Evolutionary conservation across 2,113 vertebrate species (phyloP), one percentile per base, ranked within the genome.

Genomic region (Galemys pyrenaicus): DNA sequence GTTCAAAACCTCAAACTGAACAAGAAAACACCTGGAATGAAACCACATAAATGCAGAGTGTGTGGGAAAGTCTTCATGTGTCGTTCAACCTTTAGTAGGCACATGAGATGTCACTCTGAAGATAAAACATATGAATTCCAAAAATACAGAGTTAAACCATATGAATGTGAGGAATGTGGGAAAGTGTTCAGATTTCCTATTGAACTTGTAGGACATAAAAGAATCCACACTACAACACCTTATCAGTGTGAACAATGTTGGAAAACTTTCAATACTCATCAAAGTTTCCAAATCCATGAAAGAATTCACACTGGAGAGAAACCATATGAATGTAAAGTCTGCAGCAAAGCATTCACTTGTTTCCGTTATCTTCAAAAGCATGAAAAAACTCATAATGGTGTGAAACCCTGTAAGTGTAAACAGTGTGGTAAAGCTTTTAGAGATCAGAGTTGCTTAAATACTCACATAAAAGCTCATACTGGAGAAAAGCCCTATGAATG

Each of bases 261-360:
- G 32, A 92, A 82, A 51, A 56, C 73, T 30, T 90, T 89, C 35
- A 89, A 37, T 89, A 78, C 5, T 32, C 10, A 32, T 32, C 9
- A 32, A 32, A 13, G 10, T 15, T 65, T 65, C 12, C 62, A 32
- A 65, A 65, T 32, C 32, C 62, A 93, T 65, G 73, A 81, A 35
- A 67, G 26, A 39, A 95, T 51, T 8, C 90, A 92, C n/a, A 77
- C 81, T 56, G 71, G 81, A 75, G 81, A 85, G 60, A 95, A 95
- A 41, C 95, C 96, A 30, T 96, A 94, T 77, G 70, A 92, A n/a
- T 97, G 96, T 80, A 71, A 65, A 26, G 60, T 84, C 17, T 97
- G 96, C 73, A 94, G 89, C 3, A 96, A 96, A 74, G 64, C 85
- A 20, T 94, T 95, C 56, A 91, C 87, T 70, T 74, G 49, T 24